These are phyloP conservation scores for Apostichopus parvimensis DNA, from an alignment of 35 echinoderm and acorn worm genomes.

Conservation along the genomic window DNA sequence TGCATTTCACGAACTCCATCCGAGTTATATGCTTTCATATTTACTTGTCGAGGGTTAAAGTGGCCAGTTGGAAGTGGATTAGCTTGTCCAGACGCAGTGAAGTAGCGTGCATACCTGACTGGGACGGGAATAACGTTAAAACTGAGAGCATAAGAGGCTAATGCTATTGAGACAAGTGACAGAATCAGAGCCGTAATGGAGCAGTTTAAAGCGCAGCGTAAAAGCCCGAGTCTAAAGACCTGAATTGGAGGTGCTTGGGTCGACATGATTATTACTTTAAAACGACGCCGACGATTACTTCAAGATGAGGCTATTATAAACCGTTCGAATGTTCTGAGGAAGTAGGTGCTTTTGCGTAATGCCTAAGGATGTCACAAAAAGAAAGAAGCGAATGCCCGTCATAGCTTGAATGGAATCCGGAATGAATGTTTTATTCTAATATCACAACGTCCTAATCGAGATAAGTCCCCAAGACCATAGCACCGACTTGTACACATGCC, in stretches of 20 bases:
- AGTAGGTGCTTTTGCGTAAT: too few species aligned
- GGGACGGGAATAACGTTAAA: slow-evolving; percentile 30
- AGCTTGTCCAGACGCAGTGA: background rate
- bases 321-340: too few species aligned
- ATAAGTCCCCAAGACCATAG: too few species aligned
- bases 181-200: slow-evolving; percentile 40
- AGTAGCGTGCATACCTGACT: background rate
- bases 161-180: background rate
- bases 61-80: background rate
- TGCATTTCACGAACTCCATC: slow-evolving; percentile 6
- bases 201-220: slow-evolving; percentile 39
- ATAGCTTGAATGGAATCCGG: too few species aligned
- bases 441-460: too few species aligned
- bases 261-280: slow-evolving; percentile 5
- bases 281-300: background rate
- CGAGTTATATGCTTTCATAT: background rate
- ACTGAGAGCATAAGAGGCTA: slow-evolving; percentile 49
- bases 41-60: background rate
- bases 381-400: too few species aligned
- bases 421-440: too few species aligned
- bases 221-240: slow-evolving; percentile 16
- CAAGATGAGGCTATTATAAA: too few species aligned
- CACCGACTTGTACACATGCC: too few species aligned
- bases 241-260: background rate
- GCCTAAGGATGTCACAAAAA: too few species aligned